Base-by-base conservation (phyloP, 2,113 vertebrate genomes). In the Mus musculus region DNA sequence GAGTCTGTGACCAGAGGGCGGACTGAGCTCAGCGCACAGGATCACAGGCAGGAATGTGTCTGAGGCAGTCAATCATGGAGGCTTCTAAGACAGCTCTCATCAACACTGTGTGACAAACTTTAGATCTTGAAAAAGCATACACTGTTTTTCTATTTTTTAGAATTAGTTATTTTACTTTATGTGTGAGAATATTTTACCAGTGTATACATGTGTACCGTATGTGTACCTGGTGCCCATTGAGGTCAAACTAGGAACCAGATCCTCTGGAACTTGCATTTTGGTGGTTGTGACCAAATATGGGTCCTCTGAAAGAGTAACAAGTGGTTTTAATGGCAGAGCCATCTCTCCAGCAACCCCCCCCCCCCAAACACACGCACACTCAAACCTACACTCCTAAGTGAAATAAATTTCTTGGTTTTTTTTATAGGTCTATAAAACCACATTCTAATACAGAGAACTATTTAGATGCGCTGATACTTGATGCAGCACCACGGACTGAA, bases 401-500 rank as follows among this genome's bases (percentile, higher is more conserved):
- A 99, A 0, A 97, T 99, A 95, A 99, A 30, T 99, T 99, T 85
- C 98, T 99, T 16, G 99, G 99, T 99, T 39, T 28, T 71, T 71
- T 87, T 36, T 99, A 99, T 96, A 97, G 99, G 39, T 99, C 99
- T 39, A 92, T 42, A 99, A 99, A 94, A 99, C 91, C 93, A 99
- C 99, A 65, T 97, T 99, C 85, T 98, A 98, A 46, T 98, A 90
- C 99, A 99, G 36, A 93, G 96, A 98, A 98, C 17, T 78, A 98
- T 1, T 99, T 99, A 92, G 99, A 99, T 94, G 97, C 98, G 4
- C 89, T 96, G 36, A 96, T 96, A 9, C 99, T 99, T 98, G 97
- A 99, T n/a, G 99, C 99, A 96, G 98, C 99, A 92, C 97, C 99
- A 97, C 93, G 99, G 85, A 98, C 98, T 99, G 99, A 99, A 98